Evolutionary conservation across 2,888 invertebrate species (phyloP).

Genomic region (Sphecodes monilicornis): DNA sequence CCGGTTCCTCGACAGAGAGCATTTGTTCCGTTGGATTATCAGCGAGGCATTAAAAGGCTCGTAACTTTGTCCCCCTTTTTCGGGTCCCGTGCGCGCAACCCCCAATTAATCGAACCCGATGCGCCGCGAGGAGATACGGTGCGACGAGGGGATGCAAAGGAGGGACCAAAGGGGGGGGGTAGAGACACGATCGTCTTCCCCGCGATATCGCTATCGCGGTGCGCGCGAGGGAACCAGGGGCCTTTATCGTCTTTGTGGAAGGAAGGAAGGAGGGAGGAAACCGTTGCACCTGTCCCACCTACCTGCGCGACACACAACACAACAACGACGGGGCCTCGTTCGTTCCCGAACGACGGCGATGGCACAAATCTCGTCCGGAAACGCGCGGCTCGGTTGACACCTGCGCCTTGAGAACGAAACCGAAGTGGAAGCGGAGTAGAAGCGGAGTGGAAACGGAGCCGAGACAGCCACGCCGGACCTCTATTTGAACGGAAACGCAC

Average conservation of each 20-base stretch:
- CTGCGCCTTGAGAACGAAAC: slow-evolving; percentile 77
- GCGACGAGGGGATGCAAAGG: neutral
- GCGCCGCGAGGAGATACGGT: neutral
- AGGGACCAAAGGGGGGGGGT: neutral
- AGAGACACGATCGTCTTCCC: neutral
- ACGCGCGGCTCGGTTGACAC: slow-evolving; percentile 73
- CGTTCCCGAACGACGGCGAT: slow-evolving; percentile 17
- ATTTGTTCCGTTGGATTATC: slow-evolving; percentile 16
- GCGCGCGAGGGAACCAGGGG: slow-evolving; percentile 19
- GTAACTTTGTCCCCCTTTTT: slow-evolving; percentile 12
- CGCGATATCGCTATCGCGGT: slow-evolving; percentile 26
- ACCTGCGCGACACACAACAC: neutral
- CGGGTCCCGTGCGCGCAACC: neutral
- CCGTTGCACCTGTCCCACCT: slow-evolving; percentile 32
- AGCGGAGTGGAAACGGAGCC: slow-evolving; percentile 64
- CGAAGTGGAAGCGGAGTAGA: slow-evolving; percentile 29
- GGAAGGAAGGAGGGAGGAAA: slow-evolving; percentile 6
- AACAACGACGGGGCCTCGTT: slow-evolving; percentile 5
- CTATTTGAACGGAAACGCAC: slow-evolving; percentile 82
- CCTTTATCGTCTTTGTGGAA: slow-evolving; percentile 6
- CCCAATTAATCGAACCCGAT: slow-evolving; percentile 18
- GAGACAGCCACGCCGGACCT: slow-evolving; percentile 46
- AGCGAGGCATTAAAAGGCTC: slow-evolving; percentile 17
- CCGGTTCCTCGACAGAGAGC: neutral
- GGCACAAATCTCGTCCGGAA: slow-evolving; percentile 78